Evolutionary conservation across 2,113 vertebrate species (phyloP).

Genomic region (Oryzias celebensis): DNA sequence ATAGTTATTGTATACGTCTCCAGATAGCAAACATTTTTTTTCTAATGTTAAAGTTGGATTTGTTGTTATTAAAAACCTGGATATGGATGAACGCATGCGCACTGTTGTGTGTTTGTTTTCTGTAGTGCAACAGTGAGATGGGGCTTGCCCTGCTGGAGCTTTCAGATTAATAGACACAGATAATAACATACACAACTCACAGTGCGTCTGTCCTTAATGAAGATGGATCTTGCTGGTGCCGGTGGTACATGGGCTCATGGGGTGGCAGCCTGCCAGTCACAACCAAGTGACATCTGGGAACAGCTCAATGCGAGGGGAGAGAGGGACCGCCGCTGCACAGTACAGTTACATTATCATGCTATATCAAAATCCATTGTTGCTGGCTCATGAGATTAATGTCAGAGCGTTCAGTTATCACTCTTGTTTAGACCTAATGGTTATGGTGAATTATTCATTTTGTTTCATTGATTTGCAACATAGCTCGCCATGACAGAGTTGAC

Average conservation of each 20-base stretch:
- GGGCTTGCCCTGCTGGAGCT: conserved; percentile 61
- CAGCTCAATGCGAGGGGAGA: conserved; percentile 56
- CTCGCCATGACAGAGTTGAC: conserved; percentile 63
- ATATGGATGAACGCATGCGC: conserved; percentile 1
- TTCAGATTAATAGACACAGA: conserved; percentile 72
- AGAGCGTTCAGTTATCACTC: conserved; percentile 63
- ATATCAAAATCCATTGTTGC: conserved; percentile 71
- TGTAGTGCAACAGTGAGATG: conserved; percentile 38
- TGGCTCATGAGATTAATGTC: conserved; percentile 69
- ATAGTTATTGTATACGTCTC: not conserved
- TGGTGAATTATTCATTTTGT: conserved; percentile 73
- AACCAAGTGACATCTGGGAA: conserved; percentile 66
- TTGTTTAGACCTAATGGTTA: conserved; percentile 67
- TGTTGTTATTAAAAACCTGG: conserved; percentile 24
- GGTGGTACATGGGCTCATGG: conserved; percentile 51
- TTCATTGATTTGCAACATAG: conserved; percentile 63
- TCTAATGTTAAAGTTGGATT: conserved; percentile 36
- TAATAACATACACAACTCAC: conserved; percentile 72
- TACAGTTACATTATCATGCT: conserved; percentile 70
- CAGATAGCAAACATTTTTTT: conserved; percentile 33
- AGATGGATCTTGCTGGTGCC: conserved; percentile 67
- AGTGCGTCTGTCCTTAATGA: conserved; percentile 66
- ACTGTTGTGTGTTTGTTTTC: conserved; percentile 23
- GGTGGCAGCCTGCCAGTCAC: conserved; percentile 72
- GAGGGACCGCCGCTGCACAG: conserved; percentile 53